A percentile compares a stretch with the other conserved stretches of the same genome.
These are phyloP conservation scores for Apostichopus leukothele DNA, from an alignment of 53 echinoderm and acorn worm genomes.

Conservation along the genomic window DNA sequence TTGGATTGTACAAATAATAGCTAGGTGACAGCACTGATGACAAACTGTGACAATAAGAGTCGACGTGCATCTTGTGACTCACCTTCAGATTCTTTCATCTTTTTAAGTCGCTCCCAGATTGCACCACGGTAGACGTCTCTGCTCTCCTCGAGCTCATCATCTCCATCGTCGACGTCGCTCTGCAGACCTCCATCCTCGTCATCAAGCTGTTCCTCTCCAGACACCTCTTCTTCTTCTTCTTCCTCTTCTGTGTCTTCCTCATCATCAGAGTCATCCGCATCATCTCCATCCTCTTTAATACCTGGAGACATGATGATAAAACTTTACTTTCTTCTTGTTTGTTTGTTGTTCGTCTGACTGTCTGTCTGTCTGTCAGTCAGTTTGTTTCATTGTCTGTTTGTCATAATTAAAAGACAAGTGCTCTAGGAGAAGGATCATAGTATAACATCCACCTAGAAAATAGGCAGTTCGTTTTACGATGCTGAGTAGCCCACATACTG, in stretches of 20 bases:
- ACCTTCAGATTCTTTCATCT: not conserved
- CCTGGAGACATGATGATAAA: not conserved
- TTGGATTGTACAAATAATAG: too few species aligned
- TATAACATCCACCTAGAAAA: too few species aligned
- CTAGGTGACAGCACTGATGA: too few species aligned
- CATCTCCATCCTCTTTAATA: conserved; percentile 4
- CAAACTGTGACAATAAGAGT: too few species aligned
- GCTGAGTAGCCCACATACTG: too few species aligned
- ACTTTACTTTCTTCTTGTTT: not conserved
- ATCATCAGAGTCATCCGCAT: conserved; percentile 1
- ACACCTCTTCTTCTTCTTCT: conserved; percentile 24
- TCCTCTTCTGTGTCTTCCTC: conserved; percentile 39
- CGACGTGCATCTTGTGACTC: not conserved
- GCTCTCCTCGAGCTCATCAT: conserved; percentile 18
- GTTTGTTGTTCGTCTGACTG: too few species aligned
- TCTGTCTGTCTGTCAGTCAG: too few species aligned
- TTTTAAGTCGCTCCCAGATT: conserved; percentile 1
- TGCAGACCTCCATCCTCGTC: conserved; percentile 35
- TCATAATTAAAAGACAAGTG: too few species aligned
- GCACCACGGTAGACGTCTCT: conserved; percentile 15
- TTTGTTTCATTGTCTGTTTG: too few species aligned
- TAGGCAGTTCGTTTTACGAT: too few species aligned
- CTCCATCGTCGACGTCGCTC: conserved; percentile 37
- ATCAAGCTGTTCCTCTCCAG: conserved; percentile 35
- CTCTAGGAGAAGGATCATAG: too few species aligned